Percentiles rank a stretch among this genome's conserved stretches.
phyloP scores from a whole-genome alignment of 2,888 invertebrate species.

The Deroplatys truncata region DNA sequence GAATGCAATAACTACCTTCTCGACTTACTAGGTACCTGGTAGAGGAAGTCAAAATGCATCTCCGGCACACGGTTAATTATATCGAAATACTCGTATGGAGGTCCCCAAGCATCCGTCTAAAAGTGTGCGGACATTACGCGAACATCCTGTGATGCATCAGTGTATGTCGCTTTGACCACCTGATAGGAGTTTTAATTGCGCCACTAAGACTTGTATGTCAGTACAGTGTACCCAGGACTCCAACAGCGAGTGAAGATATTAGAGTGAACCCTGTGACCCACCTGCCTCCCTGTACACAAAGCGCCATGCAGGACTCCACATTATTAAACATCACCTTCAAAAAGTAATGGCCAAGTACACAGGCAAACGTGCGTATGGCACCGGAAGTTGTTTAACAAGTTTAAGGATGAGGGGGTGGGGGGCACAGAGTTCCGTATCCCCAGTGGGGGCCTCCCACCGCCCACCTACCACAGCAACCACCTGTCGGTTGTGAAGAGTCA shows the following conservation, averaged over 20 bases:
- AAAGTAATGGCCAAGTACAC: slow-evolving; percentile 9
- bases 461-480: neutral
- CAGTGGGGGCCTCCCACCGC: neutral
- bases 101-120: too few species aligned
- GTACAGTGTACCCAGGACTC: too few species aligned
- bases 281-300: neutral
- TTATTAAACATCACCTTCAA: neutral
- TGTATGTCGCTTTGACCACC: too few species aligned
- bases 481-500: neutral
- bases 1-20: too few species aligned
- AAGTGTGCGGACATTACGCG: too few species aligned
- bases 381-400: slow-evolving; percentile 17
- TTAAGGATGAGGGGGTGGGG: neutral
- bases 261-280: neutral
- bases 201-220: too few species aligned
- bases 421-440: neutral
- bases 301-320: neutral
- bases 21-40: too few species aligned
- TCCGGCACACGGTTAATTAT: too few species aligned
- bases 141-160: too few species aligned
- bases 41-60: neutral
- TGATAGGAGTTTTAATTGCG: too few species aligned
- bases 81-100: too few species aligned
- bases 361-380: neutral
- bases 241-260: neutral